Base-by-base conservation (phyloP, 53 echinoderm and acorn worm species). In the Actinopyga echinites region DNA sequence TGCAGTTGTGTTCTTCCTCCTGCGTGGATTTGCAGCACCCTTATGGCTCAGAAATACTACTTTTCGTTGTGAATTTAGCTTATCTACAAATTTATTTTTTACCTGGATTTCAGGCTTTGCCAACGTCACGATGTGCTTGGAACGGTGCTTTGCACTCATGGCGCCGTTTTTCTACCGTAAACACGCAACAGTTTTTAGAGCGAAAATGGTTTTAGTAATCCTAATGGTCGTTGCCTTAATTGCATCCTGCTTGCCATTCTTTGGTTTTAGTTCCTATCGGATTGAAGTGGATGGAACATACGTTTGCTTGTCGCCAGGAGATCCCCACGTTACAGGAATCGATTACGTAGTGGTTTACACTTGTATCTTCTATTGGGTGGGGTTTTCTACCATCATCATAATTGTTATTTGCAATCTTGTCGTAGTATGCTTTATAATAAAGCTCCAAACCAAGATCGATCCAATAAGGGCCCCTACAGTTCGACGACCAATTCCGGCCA, bases 71-170 rank as follows among this genome's bases (percentile, higher is more conserved):
- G 83, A 92, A 83, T 73, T 92, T 36, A 79, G 89, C 83, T 43
- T 83, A 34, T 49, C 88, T n/a, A 86, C 86, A 33, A 92, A 92
- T 71, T 59, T 89, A 17, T 52, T 92, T 30, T 89, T 92, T 79
- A 83, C 89, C 38, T 92, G 92, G 92, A 60, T 79, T 56, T 75
- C 75, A 9, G 75, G 75, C 24, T 75, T 75, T 45, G 75, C 75
- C 12, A 75, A 75, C 49, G 75, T 75, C 24, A 42, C 45, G 2
- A 75, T 75, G 75, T 75, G 75, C 29, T 30, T 75, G 28, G 75
- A 75, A 23, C 21, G 75, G 15, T 75, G 75, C 22, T 53, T 75
- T 42, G 75, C 75, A 3, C 28, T 75, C 13, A 75, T 75, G 75
- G 43, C 43, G 10, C 75, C 75, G 0, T 75, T 75, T 52, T 29